Evolutionary conservation across 1,140 invertebrate genomes (phyloP).

Genomic region (Metopolophium dirhodum): DNA sequence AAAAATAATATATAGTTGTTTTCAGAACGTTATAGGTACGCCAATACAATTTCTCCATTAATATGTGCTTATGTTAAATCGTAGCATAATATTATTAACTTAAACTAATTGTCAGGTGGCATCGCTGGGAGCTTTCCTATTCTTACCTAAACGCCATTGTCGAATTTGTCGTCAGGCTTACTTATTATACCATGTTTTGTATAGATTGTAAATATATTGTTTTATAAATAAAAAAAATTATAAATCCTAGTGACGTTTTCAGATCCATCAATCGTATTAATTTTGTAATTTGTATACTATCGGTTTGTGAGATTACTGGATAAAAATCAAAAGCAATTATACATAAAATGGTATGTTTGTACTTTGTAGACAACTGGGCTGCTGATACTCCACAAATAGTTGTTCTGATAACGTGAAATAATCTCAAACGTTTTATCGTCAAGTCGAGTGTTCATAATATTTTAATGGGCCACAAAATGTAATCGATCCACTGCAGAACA

Average conservation of each 20-base stretch:
- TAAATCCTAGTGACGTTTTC: not conserved
- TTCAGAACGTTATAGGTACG: not conserved
- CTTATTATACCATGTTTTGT: too few relatives aligned
- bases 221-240: too few relatives aligned
- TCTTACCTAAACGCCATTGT: too few relatives aligned
- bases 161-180: too few relatives aligned
- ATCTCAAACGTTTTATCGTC: not conserved
- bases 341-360: not conserved
- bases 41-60: not conserved
- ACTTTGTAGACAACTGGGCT: not conserved
- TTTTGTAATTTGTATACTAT: not conserved
- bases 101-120: too few relatives aligned
- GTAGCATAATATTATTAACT: not conserved
- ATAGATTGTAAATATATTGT: too few relatives aligned
- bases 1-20: not conserved
- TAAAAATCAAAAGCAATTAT: not conserved
- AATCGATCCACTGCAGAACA: not conserved
- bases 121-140: too few relatives aligned
- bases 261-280: not conserved
- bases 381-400: not conserved
- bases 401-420: not conserved
- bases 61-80: not conserved
- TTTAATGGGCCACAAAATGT: not conserved
- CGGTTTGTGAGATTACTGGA: not conserved
- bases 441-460: not conserved